Evolutionary conservation across 2,888 invertebrate species (phyloP).

Genomic region (Palloptera scutellata): DNA sequence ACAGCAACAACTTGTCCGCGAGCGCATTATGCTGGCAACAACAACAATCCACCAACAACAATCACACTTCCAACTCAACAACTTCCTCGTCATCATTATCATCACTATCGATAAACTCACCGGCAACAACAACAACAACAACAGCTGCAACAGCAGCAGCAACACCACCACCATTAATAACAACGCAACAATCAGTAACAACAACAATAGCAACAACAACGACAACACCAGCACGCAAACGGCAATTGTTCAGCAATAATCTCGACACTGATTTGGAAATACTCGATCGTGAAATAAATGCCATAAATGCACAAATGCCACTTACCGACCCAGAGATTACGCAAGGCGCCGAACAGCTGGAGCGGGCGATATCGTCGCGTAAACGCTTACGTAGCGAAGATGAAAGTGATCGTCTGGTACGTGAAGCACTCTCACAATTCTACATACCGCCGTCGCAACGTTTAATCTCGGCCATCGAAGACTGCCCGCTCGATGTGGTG

Average conservation of each 20-base stretch:
- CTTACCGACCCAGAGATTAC: slow-evolving; percentile 64
- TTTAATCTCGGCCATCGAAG: slow-evolving; percentile 74
- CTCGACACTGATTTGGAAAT: slow-evolving; percentile 64
- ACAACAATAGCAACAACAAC: slow-evolving; percentile 23
- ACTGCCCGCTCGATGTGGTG: slow-evolving; percentile 65
- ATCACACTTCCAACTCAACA: no score
- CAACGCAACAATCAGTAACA: slow-evolving; percentile 19
- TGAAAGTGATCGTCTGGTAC: slow-evolving; percentile 73
- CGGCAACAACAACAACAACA: slow-evolving; percentile 30
- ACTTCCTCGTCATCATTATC: background rate
- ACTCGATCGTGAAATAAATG: slow-evolving; percentile 64
- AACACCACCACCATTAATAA: slow-evolving; percentile 27
- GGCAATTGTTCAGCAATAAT: slow-evolving; percentile 56
- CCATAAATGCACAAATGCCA: slow-evolving; percentile 65
- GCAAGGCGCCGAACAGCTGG: slow-evolving; percentile 63
- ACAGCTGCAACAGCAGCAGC: no score
- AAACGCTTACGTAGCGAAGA: slow-evolving; percentile 67
- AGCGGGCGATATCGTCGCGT: slow-evolving; percentile 62
- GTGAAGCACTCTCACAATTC: slow-evolving; percentile 76
- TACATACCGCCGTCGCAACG: slow-evolving; percentile 76
- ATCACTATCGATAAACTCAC: slow-evolving; percentile 15
- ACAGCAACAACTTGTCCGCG: slow-evolving; percentile 6
- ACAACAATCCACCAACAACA: no score
- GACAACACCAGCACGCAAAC: slow-evolving; percentile 47
- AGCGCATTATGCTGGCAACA: no score